Evolutionary conservation across 2,888 invertebrate species (phyloP), one percentile per base, ranked within the genome.

Genomic region (Acleris sparsana): DNA sequence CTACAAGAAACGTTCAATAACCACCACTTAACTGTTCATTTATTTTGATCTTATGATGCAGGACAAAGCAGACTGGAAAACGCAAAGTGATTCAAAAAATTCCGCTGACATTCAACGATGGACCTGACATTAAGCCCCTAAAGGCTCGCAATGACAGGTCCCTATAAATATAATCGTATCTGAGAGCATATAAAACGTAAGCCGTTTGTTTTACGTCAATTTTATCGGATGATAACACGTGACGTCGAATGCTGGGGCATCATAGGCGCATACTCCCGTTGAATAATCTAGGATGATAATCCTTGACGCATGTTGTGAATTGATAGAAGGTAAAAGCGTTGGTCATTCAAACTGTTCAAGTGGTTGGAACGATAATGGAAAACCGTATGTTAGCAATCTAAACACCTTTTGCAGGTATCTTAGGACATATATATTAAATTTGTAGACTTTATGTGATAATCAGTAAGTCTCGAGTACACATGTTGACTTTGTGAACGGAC

Each of bases 211-310:
- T 56, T 63, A 63, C 63, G 68, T 68, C 67, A 64, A 51, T 48
- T 61, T 68, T 64, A 64, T 64, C 60, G 49, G 33, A n/a, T 6
- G 68, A 64, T 64, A 64, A 29, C 64, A 57, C 39, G 61, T 68
- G 68, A 68, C 68, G 68, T 68, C 33, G 61, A 43, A 53, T 52
- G 39, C 43, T 22, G 51, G 39, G 44, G 44, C 49, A 49, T 25
- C 48, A 25, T 43, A 20, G 55, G 13, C 29, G 53, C 33, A 48
- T 59, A 64, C 64, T 60, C 48, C 53, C 53, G 20, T 56, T 44
- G 56, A 51, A 61, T 57, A 52, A 65, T 51, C 64, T 60, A 17
- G 33, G 44, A 39, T 61, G 56, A 39, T 39, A 11, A 39, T 39
- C 13, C 39, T 11, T 66, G 65, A 66, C 65, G 65, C 56, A 66